Evolutionary conservation across 2,888 invertebrate genomes (phyloP).

Genomic region (Hypercompe scribonia): DNA sequence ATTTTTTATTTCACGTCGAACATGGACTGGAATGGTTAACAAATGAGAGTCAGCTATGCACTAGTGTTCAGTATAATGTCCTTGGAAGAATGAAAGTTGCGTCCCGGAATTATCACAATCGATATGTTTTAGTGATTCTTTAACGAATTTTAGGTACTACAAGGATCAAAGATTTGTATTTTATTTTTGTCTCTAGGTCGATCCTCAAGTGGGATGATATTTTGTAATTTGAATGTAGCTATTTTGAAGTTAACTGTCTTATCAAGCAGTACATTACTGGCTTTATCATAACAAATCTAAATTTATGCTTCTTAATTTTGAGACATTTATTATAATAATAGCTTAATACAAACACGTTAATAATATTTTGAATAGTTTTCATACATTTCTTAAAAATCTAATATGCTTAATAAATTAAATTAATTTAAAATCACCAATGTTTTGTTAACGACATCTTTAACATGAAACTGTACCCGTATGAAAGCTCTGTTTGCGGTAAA

Average conservation of each 20-base stretch:
- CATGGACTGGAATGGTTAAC: conserved; percentile 21
- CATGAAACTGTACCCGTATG: background rate
- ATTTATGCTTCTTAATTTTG: background rate
- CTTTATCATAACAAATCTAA: background rate
- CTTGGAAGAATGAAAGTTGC: background rate
- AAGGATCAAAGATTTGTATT: background rate
- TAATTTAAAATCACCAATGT: background rate
- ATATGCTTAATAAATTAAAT: no score
- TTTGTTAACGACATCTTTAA: background rate
- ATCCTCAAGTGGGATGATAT: background rate
- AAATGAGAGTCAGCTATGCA: conserved; percentile 9
- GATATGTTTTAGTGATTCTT: background rate
- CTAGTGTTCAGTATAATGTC: background rate
- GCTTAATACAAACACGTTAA: no score
- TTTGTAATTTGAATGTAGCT: background rate
- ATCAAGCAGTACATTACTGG: background rate
- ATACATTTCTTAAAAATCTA: no score
- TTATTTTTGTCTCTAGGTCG: background rate
- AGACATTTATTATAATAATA: background rate
- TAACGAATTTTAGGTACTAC: background rate
- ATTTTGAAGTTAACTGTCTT: background rate
- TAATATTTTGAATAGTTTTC: no score
- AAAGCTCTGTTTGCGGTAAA: background rate
- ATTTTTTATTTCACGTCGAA: conserved; percentile 52
- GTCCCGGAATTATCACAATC: background rate